phyloP scores from a whole-genome alignment of 2,888 invertebrate species.

The Lapara coniferarum region DNA sequence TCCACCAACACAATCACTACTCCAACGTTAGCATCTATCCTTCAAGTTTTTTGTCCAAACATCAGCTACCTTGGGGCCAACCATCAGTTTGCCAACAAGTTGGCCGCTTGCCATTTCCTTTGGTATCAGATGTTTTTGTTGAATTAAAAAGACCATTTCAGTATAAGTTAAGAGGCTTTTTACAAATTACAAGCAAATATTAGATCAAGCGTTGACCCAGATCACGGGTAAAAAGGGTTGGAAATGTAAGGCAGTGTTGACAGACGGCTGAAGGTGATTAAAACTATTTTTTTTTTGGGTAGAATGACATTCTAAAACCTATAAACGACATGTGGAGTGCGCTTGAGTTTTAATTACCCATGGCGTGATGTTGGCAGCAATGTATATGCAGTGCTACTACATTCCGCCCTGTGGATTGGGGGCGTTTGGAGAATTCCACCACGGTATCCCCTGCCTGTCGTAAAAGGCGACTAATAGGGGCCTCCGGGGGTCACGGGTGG shows the following conservation, averaged over 20 bases:
- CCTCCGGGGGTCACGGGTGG: no score
- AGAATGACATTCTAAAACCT: no score
- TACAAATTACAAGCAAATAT: neutral
- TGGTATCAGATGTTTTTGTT: conserved; percentile 17
- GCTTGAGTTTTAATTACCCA: no score
- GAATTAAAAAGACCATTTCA: conserved; percentile 13
- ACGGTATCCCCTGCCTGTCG: no score
- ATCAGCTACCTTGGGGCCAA: conserved; percentile 1
- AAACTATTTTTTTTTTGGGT: no score
- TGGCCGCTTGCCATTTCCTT: conserved; percentile 19
- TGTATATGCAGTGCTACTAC: no score
- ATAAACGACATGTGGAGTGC: no score
- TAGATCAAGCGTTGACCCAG: neutral
- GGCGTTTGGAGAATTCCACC: no score
- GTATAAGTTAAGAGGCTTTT: conserved; percentile 1
- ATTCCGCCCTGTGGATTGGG: no score
- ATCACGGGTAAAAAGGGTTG: neutral
- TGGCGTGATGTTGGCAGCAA: no score
- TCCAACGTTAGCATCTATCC: neutral
- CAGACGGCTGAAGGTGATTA: neutral
- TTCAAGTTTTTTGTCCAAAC: neutral
- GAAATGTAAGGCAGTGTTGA: neutral
- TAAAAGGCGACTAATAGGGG: no score
- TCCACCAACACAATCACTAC: neutral
- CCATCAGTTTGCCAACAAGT: neutral